These are phyloP conservation scores for Drosophila affinis DNA, from an alignment of 2,888 invertebrate genomes.

Conservation along the genomic window DNA sequence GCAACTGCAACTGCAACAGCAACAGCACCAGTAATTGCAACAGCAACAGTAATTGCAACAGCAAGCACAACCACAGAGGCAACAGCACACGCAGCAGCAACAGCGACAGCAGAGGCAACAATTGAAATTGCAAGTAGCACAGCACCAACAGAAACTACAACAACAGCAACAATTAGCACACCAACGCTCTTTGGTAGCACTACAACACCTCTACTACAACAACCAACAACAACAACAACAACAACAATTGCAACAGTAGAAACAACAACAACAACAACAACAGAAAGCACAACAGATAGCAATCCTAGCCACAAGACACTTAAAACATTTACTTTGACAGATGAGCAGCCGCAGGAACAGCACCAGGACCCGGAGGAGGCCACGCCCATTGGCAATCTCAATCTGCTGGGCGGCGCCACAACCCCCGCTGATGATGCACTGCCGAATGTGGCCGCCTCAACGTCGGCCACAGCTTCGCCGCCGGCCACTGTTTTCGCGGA, in stretches of 20 bases:
- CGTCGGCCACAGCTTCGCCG: constrained; percentile 46
- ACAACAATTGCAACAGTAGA: constrained; percentile 43
- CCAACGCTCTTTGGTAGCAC: background rate
- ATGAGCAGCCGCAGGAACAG: constrained; percentile 61
- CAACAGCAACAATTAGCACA: constrained; percentile 12
- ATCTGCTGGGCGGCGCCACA: constrained; percentile 17
- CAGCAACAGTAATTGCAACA: constrained; percentile 13
- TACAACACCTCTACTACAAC: constrained; percentile 14
- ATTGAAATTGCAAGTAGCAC: constrained; percentile 17
- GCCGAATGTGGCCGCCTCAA: constrained; percentile 66
- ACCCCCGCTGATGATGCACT: constrained; percentile 16
- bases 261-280: constrained; percentile 46
- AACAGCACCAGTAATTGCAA: constrained; percentile 16
- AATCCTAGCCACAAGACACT: constrained; percentile 63
- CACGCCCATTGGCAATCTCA: constrained; percentile 28
- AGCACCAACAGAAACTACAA: constrained; percentile 12
- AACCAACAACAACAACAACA: constrained; percentile 24
- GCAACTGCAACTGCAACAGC: constrained; percentile 21
- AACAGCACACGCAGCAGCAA: constrained; percentile 1
- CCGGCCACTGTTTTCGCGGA: constrained; percentile 24
- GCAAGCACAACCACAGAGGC: too few relatives aligned
- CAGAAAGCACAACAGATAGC: constrained; percentile 48
- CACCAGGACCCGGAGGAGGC: constrained; percentile 4
- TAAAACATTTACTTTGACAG: constrained; percentile 80
- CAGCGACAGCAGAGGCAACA: constrained; percentile 3